These are phyloP conservation scores for Nasonia vitripennis DNA, from an alignment of 1,140 invertebrate genomes.

Conservation along the genomic window DNA sequence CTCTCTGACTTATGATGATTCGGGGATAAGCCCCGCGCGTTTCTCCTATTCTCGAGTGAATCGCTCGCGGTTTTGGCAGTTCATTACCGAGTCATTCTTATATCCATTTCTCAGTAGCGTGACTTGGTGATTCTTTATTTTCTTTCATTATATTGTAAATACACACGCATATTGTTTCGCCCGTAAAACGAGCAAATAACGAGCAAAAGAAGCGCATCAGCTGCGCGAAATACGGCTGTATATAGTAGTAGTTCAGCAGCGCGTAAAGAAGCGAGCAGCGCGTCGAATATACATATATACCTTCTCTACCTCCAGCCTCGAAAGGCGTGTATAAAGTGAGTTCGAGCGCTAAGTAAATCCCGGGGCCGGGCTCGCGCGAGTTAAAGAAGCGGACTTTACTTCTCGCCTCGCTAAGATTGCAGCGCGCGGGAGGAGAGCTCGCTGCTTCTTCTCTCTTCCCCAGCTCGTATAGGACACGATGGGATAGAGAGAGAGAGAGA, in stretches of 20 bases:
- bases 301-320: not conserved
- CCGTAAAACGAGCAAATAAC: not conserved
- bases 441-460: not conserved
- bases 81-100: not conserved
- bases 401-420: constrained; percentile 6
- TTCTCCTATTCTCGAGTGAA: not conserved
- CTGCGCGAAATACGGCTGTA: not conserved
- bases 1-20: not conserved
- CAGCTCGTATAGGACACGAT: constrained; percentile 45
- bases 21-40: not conserved
- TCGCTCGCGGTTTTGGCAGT: not conserved
- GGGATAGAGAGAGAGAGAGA: constrained; percentile 57
- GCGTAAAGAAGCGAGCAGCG: not conserved
- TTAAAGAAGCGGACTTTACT: constrained; percentile 28
- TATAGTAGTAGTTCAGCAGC: not conserved
- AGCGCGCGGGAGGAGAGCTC: not conserved
- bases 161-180: not conserved
- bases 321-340: constrained; percentile 55
- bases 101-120: not conserved
- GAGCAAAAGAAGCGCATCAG: not conserved
- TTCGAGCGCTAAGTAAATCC: constrained; percentile 67
- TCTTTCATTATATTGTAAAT: not conserved
- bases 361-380: constrained; percentile 4
- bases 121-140: too few relatives aligned
- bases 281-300: not conserved